Evolutionary conservation across 2,888 invertebrate species (phyloP).

Genomic region (Mayetiola destructor): DNA sequence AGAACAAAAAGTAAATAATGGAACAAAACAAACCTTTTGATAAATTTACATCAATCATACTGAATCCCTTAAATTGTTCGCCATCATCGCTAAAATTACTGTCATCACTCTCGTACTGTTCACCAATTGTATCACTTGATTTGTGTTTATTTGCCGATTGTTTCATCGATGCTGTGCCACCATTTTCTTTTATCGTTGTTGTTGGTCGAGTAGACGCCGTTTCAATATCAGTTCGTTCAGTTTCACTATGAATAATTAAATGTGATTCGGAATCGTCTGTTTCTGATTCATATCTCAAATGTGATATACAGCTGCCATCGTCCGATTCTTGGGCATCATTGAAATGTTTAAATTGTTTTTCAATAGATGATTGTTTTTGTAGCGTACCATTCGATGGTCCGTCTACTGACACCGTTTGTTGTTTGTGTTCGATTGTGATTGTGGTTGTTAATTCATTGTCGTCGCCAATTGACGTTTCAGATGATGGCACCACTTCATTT

Average conservation of each 20-base stretch:
- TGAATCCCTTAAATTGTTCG: slow-evolving; percentile 10
- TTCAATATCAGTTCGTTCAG: neutral
- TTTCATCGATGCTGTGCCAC: neutral
- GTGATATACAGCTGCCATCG: neutral
- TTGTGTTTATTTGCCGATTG: neutral
- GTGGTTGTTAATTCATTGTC: neutral
- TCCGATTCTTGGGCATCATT: neutral
- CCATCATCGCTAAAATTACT: slow-evolving; percentile 3
- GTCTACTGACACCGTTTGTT: neutral
- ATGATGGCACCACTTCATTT: slow-evolving; percentile 13
- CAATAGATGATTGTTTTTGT: neutral
- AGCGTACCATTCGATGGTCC: slow-evolving; percentile 1
- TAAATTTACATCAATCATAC: neutral
- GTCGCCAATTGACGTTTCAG: slow-evolving; percentile 11
- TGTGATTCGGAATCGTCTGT: slow-evolving; percentile 1
- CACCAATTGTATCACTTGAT: neutral
- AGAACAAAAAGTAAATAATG: neutral
- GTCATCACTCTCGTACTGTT: neutral
- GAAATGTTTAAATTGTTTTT: neutral
- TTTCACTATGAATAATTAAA: slow-evolving; percentile 12
- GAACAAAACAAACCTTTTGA: neutral
- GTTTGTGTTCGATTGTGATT: neutral
- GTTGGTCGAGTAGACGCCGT: slow-evolving; percentile 6
- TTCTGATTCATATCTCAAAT: slow-evolving; percentile 1
- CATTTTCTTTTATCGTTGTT: slow-evolving; percentile 12